phyloP scores from a whole-genome alignment of 2,113 vertebrate genomes.

The Macrotus californicus region DNA sequence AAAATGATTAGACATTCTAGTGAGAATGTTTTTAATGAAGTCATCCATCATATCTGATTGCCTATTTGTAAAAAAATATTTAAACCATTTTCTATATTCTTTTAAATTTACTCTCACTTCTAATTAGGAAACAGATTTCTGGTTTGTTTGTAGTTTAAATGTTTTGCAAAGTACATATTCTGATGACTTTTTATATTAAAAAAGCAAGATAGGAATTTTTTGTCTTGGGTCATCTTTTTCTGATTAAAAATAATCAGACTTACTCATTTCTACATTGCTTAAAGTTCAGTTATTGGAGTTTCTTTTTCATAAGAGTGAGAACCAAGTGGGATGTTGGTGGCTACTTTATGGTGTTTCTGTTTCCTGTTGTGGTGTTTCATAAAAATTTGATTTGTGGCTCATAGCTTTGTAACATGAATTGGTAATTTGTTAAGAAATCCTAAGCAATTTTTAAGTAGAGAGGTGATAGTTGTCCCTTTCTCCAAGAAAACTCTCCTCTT shows the following conservation, averaged over 20 bases:
- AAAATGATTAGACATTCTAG: background rate
- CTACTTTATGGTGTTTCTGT: background rate
- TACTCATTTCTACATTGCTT: background rate
- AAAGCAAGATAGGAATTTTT: background rate
- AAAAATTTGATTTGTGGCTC: background rate
- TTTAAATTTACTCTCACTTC: background rate
- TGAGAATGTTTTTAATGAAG: slow-evolving; percentile 3
- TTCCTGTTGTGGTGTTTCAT: background rate
- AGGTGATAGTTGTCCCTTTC: background rate
- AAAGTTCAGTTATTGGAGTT: background rate
- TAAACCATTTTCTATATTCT: background rate
- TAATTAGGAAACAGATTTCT: slow-evolving; percentile 26
- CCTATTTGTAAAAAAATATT: background rate
- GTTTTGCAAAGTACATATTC: background rate
- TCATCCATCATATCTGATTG: background rate
- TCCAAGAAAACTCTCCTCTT: background rate
- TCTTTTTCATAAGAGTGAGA: background rate
- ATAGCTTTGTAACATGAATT: background rate
- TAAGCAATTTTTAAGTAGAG: background rate
- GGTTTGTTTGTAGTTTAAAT: slow-evolving; percentile 13
- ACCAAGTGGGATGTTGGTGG: background rate
- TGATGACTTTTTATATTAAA: background rate
- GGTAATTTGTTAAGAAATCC: background rate
- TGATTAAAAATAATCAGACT: background rate
- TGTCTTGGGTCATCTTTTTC: background rate